Evolutionary conservation across 2,888 invertebrate species (phyloP), one percentile per base, ranked within the genome.

Genomic region (Rhagium mordax): DNA sequence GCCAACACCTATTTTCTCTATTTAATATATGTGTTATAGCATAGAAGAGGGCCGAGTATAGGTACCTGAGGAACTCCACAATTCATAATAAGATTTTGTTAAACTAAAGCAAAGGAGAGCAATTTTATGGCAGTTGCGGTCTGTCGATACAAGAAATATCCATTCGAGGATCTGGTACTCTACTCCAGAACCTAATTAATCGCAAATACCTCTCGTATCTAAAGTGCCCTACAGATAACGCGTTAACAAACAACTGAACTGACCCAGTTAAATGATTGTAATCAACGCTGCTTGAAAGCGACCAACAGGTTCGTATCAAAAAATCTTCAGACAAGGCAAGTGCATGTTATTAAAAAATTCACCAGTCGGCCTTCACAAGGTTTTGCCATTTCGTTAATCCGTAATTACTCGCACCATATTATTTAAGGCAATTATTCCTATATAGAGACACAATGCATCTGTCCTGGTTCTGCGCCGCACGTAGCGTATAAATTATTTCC

Each of bases 281-380:
- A 51, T 51, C 55, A 67, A 67, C 55, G 66, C 21, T 21, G 66
- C 65, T 41, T 41, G 55, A 67, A 55, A 69, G 60, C 48, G 27
- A 60, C 47, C 10, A 59, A n/a, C n/a, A n/a, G n/a, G 21, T 48
- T 24, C 8, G 29, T 18, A 48, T 41, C 49, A 70, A 70, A 68
- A 70, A 60, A 53, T 49, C 61, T 7, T 15, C 64, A 61, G 57
- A 70, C 70, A 70, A 70, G 70, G 70, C 70, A 15, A 60, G 55
- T n/a, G 33, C 57, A n/a, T 41, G 41, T n/a, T 41, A 57, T 48
- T 15, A 47, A 64, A 67, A 70, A 57, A 53, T 27, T 16, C 53
- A 59, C 53, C 18, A 41, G 70, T 70, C 70, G 70, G 29, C 70
- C 70, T 70, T 70, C 70, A 70, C 70, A 70, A 70, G 70, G 70